phyloP scores from a whole-genome alignment of 1,140 invertebrate genomes.

The Halesus radiatus region DNA sequence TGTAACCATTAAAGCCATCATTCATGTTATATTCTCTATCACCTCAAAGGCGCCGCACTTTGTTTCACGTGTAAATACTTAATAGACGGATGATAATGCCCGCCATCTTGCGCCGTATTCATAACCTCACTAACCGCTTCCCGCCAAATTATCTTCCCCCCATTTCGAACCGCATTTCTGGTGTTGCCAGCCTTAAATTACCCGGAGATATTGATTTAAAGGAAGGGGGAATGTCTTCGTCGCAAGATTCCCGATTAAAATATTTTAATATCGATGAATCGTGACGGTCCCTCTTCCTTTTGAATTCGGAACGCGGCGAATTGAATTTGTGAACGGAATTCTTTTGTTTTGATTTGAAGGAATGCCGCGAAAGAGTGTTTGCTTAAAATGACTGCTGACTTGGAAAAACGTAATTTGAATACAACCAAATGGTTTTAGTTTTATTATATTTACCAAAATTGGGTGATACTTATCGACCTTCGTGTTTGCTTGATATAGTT shows the following conservation, averaged over 20 bases:
- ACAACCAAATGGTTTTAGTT: no score
- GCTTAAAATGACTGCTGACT: no score
- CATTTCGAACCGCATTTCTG: constrained; percentile 17
- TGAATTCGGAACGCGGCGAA: not conserved
- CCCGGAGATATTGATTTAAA: constrained; percentile 43
- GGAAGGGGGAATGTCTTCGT: not conserved
- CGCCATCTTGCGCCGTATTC: not conserved
- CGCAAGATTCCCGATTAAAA: constrained; percentile 11
- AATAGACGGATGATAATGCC: not conserved
- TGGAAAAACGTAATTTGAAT: no score
- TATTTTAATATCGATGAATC: not conserved
- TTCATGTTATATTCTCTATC: no score
- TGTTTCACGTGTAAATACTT: not conserved
- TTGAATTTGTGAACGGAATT: not conserved
- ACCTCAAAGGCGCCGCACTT: no score
- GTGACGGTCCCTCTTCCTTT: not conserved
- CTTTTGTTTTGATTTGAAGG: no score
- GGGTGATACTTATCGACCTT: no score
- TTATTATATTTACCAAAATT: no score
- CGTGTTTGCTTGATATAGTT: no score
- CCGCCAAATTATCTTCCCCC: constrained; percentile 28
- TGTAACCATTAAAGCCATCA: no score
- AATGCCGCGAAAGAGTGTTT: no score
- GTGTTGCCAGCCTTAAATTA: constrained; percentile 39
- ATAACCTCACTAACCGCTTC: constrained; percentile 19